Percentiles rank a stretch among this genome's conserved stretches.
phyloP scores from a whole-genome alignment of 1,140 invertebrate genomes.

The Lordiphosa mommai region DNA sequence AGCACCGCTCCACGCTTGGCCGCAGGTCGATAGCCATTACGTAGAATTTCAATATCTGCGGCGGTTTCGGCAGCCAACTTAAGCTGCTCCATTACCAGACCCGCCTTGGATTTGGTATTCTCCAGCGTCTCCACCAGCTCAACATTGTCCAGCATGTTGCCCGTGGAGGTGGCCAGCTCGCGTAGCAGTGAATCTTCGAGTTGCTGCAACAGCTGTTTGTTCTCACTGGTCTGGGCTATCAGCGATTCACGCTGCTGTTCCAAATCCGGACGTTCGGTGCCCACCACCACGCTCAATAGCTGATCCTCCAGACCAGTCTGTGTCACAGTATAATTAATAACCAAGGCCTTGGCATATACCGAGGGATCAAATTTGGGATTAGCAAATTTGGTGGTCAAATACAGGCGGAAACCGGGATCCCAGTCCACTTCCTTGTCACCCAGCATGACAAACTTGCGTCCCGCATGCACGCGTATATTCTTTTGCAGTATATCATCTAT shows the following conservation, averaged over 20 bases:
- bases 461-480: conserved; percentile 87
- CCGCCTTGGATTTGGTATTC: conserved; percentile 91
- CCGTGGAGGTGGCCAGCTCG: conserved; percentile 90
- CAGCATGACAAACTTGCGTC: conserved; percentile 88
- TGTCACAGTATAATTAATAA: conserved; percentile 96
- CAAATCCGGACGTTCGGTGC: conserved; percentile 89
- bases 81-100: conserved; percentile 88
- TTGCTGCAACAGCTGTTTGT: conserved; percentile 89
- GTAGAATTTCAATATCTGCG: conserved; percentile 87
- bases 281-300: conserved; percentile 91
- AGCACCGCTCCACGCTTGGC: conserved; percentile 92
- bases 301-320: conserved; percentile 91
- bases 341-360: conserved; percentile 90
- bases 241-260: conserved; percentile 92
- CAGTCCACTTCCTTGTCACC: conserved; percentile 94
- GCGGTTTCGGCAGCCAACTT: conserved; percentile 86
- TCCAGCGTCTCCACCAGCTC: conserved; percentile 92
- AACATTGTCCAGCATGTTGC: conserved; percentile 94
- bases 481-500: conserved; percentile 93
- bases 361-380: conserved; percentile 92
- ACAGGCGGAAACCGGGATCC: conserved; percentile 91
- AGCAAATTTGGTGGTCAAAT: conserved; percentile 92
- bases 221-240: conserved; percentile 91
- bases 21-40: conserved; percentile 90
- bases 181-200: conserved; percentile 90